These are phyloP conservation scores for Metallyticus violacea DNA, from an alignment of 2,888 invertebrate genomes.

Conservation along the genomic window DNA sequence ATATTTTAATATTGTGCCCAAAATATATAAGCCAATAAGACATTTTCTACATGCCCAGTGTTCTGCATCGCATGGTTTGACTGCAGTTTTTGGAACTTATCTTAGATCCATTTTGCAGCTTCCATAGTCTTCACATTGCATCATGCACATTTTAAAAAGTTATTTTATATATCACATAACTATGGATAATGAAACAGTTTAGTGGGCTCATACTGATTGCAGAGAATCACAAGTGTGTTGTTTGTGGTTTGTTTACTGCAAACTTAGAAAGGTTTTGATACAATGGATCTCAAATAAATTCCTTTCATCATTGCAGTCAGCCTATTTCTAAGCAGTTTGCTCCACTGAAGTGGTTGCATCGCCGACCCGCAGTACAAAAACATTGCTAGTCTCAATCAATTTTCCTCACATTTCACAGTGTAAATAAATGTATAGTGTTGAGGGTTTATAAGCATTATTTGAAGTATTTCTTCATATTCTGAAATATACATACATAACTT, in stretches of 20 bases:
- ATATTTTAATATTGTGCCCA: slow-evolving; percentile 12
- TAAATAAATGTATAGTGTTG: neutral
- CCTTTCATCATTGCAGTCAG: neutral
- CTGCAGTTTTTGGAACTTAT: slow-evolving; percentile 8
- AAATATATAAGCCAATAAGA: neutral
- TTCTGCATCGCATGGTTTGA: neutral
- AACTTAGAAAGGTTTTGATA: too few relatives aligned
- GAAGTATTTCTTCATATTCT: neutral
- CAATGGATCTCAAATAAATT: neutral
- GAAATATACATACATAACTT: neutral
- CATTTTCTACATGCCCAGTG: neutral
- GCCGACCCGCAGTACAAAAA: slow-evolving; percentile 23
- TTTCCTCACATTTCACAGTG: neutral
- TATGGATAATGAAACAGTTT: neutral
- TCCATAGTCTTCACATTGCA: neutral
- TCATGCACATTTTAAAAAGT: neutral
- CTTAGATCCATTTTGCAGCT: neutral
- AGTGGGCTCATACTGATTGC: neutral
- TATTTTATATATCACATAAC: neutral
- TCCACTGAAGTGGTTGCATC: neutral
- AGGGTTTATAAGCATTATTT: neutral
- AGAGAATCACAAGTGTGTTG: too few relatives aligned
- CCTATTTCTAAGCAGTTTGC: neutral
- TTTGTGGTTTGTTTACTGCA: too few relatives aligned
- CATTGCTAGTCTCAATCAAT: slow-evolving; percentile 8